A percentile compares a stretch with the other conserved stretches of the same genome.
Evolutionary conservation across 2,888 invertebrate species (phyloP).

Genomic region (Monoplex corrugatus): DNA sequence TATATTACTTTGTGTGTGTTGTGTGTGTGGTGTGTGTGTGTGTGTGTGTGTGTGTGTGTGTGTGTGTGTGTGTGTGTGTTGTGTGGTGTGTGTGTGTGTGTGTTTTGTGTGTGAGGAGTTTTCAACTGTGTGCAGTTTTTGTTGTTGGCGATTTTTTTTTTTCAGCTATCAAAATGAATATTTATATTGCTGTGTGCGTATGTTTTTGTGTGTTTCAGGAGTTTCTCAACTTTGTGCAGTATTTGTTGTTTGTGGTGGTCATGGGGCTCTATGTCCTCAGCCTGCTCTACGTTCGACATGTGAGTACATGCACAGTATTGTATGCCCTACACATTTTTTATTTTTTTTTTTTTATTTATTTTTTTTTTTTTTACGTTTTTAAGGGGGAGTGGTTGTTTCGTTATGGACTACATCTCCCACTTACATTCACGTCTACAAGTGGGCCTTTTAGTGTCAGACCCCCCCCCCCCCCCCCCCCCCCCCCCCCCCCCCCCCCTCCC

Average conservation of each 20-base stretch:
- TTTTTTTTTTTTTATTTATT: background rate
- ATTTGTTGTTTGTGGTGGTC: conserved; percentile 65
- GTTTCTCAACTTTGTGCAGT: conserved; percentile 70
- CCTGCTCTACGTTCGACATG: conserved; percentile 63
- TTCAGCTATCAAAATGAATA: too few species aligned
- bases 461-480: too few species aligned
- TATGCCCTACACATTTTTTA: background rate
- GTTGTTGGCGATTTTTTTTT: background rate
- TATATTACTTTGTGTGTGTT: too few species aligned
- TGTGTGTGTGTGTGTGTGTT: conserved; percentile 34
- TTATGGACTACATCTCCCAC: too few species aligned
- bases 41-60: background rate
- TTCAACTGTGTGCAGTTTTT: background rate
- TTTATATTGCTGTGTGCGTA: background rate
- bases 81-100: conserved; percentile 18
- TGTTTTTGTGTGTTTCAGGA: conserved; percentile 26
- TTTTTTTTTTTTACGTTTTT: too few species aligned
- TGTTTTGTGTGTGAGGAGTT: background rate
- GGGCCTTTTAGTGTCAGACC: too few species aligned
- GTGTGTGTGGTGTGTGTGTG: too few species aligned
- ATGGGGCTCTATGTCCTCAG: conserved; percentile 61
- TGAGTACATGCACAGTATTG: conserved; percentile 58
- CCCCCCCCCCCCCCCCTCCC: too few species aligned
- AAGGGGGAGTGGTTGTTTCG: too few species aligned
- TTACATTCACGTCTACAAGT: too few species aligned